Conservation (phyloP, 1,140 invertebrate species). For the Ooceraea biroi region DNA sequence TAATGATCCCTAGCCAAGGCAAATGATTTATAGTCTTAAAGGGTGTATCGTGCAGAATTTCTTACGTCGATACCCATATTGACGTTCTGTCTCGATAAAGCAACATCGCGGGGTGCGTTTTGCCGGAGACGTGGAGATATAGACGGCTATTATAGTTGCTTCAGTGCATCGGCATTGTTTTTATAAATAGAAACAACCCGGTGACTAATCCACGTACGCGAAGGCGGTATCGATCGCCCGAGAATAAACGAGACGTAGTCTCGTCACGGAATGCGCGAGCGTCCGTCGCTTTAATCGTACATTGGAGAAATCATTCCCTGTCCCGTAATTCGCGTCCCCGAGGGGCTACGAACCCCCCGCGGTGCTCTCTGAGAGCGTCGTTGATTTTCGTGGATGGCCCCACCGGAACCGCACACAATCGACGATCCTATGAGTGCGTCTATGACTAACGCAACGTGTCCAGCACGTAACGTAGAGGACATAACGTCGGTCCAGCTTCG, state of each 20-base stretch:
- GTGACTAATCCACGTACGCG: not conserved
- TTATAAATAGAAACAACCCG: conserved; percentile 32
- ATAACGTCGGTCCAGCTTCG: not conserved
- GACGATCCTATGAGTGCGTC: not conserved
- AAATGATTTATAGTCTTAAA: conserved; percentile 49
- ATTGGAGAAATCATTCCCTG: conserved; percentile 63
- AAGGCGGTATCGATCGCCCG: conserved; percentile 5
- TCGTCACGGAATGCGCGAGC: conserved; percentile 23
- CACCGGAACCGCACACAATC: conserved; percentile 6
- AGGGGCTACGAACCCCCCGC: conserved; percentile 2
- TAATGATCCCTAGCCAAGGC: conserved; percentile 31
- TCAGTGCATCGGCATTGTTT: not conserved
- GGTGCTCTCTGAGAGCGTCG: conserved; percentile 4
- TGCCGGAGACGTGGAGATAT: not conserved
- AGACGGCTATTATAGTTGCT: not conserved
- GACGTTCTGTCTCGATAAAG: not conserved
- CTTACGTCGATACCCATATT: conserved; percentile 6
- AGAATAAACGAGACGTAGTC: not conserved
- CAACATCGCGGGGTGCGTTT: not conserved
- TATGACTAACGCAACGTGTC: not conserved
- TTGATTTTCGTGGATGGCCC: conserved; percentile 39
- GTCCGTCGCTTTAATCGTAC: conserved; percentile 61
- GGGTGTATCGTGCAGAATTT: conserved; percentile 14
- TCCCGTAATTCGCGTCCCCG: conserved; percentile 36
- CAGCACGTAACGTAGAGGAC: conserved; percentile 2